Evolutionary conservation across 2,888 invertebrate species (phyloP), one percentile per base, ranked within the genome.

Genomic region (Dione vanillae): DNA sequence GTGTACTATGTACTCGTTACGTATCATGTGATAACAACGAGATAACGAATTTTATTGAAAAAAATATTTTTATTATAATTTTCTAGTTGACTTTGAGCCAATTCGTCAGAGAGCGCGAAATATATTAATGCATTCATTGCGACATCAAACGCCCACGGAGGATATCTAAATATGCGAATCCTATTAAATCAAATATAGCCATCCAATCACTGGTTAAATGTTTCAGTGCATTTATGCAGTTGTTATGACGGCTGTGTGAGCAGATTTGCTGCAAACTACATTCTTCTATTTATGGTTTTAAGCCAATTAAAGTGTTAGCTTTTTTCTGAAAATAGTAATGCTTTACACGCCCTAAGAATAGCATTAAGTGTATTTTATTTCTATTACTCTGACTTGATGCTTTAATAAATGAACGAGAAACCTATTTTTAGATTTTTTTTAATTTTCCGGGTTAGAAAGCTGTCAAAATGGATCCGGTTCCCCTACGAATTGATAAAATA

Each of bases 401-500:
- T n/a, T n/a, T n/a, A n/a, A n/a, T n/a, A n/a, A n/a, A n/a, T n/a
- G n/a, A n/a, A n/a, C n/a, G n/a, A n/a, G n/a, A n/a, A n/a, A n/a
- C n/a, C n/a, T n/a, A n/a, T n/a, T n/a, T n/a, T n/a, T n/a, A n/a
- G n/a, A n/a, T n/a, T n/a, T n/a, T n/a, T n/a, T n/a, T 58, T 70
- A 70, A 75, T 76, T 75, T 74, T 70, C 71, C 73, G 68, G 71
- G 45, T 72, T 68, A 47, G 52, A 73, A 88, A 86, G 85, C 85
- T 88, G 88, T 88, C 90, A 88, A 88, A 90, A 87, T 85, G 86
- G 80, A 81, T 79, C 80, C 79, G 83, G 73, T 71, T 79, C 85
- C 90, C 90, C 88, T 83, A 80, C 85, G 87, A 86, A 88, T 89
- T 90, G 91, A 88, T 88, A 92, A 92, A 92, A 91, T 92, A 90